Evolutionary conservation across 2,888 invertebrate species (phyloP).

Genomic region (Cremastinae sp.): DNA sequence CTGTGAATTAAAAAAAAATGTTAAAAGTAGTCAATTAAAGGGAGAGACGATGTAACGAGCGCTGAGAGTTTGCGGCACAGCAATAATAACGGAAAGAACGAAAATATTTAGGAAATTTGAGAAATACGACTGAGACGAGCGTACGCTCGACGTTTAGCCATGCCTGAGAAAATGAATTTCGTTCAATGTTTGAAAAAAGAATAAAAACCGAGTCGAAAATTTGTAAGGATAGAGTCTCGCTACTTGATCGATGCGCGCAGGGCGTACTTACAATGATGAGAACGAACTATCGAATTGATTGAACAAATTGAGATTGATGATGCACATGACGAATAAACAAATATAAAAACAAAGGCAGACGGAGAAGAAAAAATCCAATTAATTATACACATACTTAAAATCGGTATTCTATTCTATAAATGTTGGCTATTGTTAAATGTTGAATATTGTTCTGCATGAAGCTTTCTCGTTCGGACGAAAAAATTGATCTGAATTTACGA

Average conservation of each 20-base stretch:
- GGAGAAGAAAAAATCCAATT: constrained; percentile 54
- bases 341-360: constrained; percentile 28
- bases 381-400: constrained; percentile 74
- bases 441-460: constrained; percentile 77
- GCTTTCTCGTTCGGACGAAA: constrained; percentile 65
- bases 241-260: too few relatives aligned
- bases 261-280: too few relatives aligned
- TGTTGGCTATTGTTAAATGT: constrained; percentile 80
- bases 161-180: too few relatives aligned
- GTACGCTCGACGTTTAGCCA: background rate
- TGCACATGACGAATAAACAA: constrained; percentile 54
- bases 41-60: constrained; percentile 29
- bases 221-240: too few relatives aligned
- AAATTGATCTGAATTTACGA: constrained; percentile 17
- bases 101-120: constrained; percentile 36
- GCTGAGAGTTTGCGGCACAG: constrained; percentile 58
- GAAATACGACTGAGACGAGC: constrained; percentile 1
- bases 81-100: constrained; percentile 64
- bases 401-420: constrained; percentile 80
- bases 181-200: background rate
- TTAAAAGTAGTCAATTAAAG: constrained; percentile 59
- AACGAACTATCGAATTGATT: constrained; percentile 14
- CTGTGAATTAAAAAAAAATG: constrained; percentile 28
- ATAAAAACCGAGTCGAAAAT: background rate
- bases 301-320: constrained; percentile 50